Conservation (phyloP, 2,797 vertebrate genomes). For the Lutra lutra region DNA sequence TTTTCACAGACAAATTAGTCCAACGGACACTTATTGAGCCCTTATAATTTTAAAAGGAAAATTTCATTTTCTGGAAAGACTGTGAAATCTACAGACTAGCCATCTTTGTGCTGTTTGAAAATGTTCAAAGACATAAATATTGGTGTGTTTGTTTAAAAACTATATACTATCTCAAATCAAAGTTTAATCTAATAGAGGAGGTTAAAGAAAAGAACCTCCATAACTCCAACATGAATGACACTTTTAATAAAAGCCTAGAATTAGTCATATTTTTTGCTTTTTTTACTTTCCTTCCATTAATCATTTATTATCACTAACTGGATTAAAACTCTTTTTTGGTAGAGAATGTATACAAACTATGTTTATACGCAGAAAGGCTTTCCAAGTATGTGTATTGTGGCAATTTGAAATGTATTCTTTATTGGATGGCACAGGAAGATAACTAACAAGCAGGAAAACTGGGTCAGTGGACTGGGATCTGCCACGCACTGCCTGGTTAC, state of each 20-base stretch:
- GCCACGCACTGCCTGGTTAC: background rate
- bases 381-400: background rate
- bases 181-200: background rate
- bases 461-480: background rate
- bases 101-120: background rate
- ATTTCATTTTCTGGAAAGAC: background rate
- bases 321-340: background rate
- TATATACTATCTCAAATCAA: background rate
- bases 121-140: background rate
- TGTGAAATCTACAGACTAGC: background rate
- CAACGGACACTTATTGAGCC: background rate
- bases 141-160: background rate
- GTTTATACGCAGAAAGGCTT: background rate
- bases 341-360: background rate
- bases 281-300: background rate
- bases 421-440: fast-evolving
- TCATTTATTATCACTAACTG: background rate
- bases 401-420: background rate
- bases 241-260: background rate
- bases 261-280: background rate
- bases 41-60: background rate
- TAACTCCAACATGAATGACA: background rate
- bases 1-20: background rate
- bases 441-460: background rate
- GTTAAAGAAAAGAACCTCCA: background rate